Evolutionary conservation across 2,113 vertebrate species (phyloP).

Genomic region (Galeopterus variegatus): DNA sequence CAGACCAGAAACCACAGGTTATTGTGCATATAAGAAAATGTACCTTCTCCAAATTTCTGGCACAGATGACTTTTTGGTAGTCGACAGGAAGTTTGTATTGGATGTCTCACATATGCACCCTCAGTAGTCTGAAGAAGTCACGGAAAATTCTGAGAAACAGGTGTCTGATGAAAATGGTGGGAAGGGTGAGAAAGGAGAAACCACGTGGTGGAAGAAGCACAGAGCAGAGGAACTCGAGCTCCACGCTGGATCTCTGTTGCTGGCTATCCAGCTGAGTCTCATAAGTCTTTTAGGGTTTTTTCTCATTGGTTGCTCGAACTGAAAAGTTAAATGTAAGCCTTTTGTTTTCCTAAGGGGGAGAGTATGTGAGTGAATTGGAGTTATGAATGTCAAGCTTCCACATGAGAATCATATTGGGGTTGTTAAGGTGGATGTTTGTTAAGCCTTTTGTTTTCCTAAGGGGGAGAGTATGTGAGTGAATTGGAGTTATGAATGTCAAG

Average conservation of each 20-base stretch:
- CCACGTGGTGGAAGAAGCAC: background rate
- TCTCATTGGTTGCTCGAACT: background rate
- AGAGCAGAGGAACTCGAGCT: accelerated
- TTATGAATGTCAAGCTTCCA: background rate
- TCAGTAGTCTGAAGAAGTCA: background rate
- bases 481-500: background rate
- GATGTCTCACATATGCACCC: background rate
- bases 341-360: conserved; percentile 1
- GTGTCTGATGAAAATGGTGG: background rate
- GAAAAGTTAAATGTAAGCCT: background rate
- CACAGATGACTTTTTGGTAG: conserved; percentile 9
- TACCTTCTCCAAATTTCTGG: background rate
- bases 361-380: background rate
- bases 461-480: background rate
- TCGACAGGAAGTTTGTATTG: background rate
- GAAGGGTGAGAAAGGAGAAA: background rate
- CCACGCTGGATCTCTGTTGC: too few species aligned
- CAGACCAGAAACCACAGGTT: background rate
- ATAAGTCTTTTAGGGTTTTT: background rate
- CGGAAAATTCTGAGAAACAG: conserved; percentile 1
- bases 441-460: conserved; percentile 5
- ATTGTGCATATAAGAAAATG: background rate
- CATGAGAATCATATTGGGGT: background rate
- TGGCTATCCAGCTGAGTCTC: background rate
- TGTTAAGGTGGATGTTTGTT: background rate